Conservation (phyloP, 2,797 vertebrate genomes). For the Phoeniculus purpureus region DNA sequence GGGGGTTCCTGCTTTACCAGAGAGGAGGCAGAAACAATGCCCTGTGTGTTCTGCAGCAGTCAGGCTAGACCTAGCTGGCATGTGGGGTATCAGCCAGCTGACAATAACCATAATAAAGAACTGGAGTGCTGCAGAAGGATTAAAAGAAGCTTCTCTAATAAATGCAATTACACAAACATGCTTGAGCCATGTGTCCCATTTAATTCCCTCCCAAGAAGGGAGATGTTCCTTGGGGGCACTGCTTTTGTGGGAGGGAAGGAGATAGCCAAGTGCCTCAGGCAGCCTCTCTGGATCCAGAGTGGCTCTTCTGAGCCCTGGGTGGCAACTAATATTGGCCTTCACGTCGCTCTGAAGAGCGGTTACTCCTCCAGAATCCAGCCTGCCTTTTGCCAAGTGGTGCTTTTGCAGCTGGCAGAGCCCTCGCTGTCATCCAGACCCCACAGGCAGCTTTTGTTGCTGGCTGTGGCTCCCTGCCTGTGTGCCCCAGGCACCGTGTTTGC, state of each 20-base stretch:
- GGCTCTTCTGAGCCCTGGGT: background rate
- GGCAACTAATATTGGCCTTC: background rate
- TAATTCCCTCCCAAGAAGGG: conserved; percentile 32
- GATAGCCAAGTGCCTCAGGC: background rate
- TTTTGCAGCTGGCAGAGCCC: background rate
- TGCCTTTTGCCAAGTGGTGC: background rate
- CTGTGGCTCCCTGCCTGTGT: background rate
- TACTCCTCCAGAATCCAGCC: background rate
- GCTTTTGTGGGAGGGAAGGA: conserved; percentile 25
- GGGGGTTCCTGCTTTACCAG: background rate
- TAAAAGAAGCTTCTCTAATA: conserved; percentile 37
- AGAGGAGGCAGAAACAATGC: background rate
- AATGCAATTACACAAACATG: conserved; percentile 26
- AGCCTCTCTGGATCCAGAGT: background rate
- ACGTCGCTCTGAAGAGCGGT: background rate
- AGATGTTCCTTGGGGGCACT: conserved; percentile 25
- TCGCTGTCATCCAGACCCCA: conserved; percentile 3
- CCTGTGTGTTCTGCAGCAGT: background rate
- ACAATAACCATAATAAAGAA: background rate
- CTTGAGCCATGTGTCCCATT: conserved; percentile 16
- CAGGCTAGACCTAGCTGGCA: background rate
- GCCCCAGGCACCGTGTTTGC: fast-evolving
- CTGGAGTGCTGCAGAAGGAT: conserved; percentile 1
- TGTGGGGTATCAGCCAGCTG: background rate
- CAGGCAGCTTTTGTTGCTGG: background rate